phyloP scores from a whole-genome alignment of 2,113 vertebrate species.

The Redunca redunca region DNA sequence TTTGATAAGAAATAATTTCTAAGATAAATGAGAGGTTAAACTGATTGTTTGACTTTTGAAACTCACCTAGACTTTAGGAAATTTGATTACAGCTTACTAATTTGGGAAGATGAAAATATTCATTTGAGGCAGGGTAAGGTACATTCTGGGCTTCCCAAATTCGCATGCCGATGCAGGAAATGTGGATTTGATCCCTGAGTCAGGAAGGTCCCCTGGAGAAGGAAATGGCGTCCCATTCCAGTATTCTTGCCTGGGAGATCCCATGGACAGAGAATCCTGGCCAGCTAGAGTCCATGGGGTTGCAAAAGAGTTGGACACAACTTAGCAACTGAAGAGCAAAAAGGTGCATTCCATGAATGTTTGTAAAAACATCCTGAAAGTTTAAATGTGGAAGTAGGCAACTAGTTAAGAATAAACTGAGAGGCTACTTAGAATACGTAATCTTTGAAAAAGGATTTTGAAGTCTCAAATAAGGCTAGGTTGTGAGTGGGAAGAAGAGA shows the following conservation, averaged over 20 bases:
- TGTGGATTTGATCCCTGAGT: not conserved
- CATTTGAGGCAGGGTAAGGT: not conserved
- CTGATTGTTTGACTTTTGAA: not conserved
- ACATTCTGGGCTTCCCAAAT: not conserved
- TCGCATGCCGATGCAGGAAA: not conserved
- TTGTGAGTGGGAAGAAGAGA: not conserved
- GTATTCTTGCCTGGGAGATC: not conserved
- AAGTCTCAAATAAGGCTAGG: not conserved
- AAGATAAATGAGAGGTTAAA: not conserved
- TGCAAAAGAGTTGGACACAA: not conserved
- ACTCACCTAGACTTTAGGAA: not conserved
- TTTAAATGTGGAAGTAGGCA: not conserved
- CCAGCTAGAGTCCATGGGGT: not conserved
- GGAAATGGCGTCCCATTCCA: not conserved
- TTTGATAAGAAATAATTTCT: slow-evolving; percentile 5
- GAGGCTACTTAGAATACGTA: not conserved
- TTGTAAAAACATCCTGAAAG: not conserved
- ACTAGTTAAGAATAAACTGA: not conserved
- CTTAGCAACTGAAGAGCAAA: not conserved
- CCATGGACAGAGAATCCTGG: not conserved
- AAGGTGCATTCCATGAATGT: not conserved
- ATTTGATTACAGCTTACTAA: not conserved
- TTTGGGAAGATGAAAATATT: not conserved
- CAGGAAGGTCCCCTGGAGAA: not conserved
- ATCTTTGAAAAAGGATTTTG: not conserved